Conservation (phyloP, 2,113 vertebrate genomes). For the Cairina moschata region DNA sequence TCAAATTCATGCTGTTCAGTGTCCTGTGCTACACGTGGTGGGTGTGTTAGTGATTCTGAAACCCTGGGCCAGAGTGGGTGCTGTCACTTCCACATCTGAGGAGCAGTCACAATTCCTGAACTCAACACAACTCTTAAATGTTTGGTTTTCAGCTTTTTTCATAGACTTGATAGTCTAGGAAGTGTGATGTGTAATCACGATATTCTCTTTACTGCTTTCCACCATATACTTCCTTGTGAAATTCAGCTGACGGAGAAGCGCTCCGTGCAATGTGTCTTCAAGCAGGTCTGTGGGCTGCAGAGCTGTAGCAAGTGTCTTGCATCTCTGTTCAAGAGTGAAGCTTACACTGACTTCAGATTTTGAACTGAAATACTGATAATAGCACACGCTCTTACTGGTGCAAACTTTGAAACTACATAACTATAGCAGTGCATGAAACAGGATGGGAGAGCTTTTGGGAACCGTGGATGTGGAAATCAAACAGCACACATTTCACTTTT, state of each 20-base stretch:
- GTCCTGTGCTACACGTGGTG: not conserved
- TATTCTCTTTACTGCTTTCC: not conserved
- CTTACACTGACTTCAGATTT: not conserved
- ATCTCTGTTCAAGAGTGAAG: not conserved
- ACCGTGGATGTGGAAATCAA: not conserved
- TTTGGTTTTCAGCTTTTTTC: not conserved
- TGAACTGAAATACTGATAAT: not conserved
- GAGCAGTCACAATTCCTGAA: not conserved
- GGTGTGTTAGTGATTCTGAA: not conserved
- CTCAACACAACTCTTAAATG: not conserved
- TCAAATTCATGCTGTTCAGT: not conserved
- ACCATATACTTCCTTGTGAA: accelerated
- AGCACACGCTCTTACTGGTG: not conserved
- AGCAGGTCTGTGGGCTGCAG: not conserved
- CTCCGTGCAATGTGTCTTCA: not conserved
- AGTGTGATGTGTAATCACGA: not conserved
- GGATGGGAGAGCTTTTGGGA: not conserved
- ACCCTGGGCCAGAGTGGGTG: not conserved
- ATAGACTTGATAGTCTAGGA: not conserved
- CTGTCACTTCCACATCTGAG: not conserved
- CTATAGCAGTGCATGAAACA: not conserved
- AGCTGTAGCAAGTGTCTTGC: not conserved
- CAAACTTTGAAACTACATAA: not conserved
- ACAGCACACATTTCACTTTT: accelerated
- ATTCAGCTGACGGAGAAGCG: not conserved